Percentiles rank a stretch among this genome's conserved stretches.
Conservation (phyloP, 2,113 vertebrate genomes). For the Trichechus manatus region DNA sequence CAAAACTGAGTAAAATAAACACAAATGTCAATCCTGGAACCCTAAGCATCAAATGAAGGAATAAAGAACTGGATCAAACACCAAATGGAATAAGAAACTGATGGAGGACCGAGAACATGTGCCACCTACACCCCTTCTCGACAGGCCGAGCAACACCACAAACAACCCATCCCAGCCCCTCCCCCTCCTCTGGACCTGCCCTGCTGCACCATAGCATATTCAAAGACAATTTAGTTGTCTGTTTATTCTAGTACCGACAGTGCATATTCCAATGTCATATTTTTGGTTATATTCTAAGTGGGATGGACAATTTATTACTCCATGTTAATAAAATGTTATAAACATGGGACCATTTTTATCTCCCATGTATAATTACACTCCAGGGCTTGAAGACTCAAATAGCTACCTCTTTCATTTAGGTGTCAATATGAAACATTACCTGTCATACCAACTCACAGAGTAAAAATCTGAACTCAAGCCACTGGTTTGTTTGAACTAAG, state of each 20-base stretch:
- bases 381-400: neutral
- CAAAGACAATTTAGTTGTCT: neutral
- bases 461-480: neutral
- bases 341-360: conserved; percentile 36
- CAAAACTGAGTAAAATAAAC: no score
- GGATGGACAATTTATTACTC: neutral
- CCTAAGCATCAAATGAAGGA: no score
- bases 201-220: neutral
- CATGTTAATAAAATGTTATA: conserved; percentile 39
- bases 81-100: no score
- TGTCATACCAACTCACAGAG: conserved; percentile 19
- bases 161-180: no score
- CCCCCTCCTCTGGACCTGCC: no score
- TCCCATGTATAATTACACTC: neutral
- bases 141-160: no score
- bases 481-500: conserved; percentile 48
- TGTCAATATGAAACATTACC: conserved; percentile 54
- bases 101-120: no score
- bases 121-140: no score
- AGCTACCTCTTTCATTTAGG: conserved; percentile 31
- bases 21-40: no score
- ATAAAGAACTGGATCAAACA: no score
- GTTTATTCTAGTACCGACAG: conserved; percentile 46
- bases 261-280: conserved; percentile 31
- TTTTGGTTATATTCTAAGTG: conserved; percentile 38